Evolutionary conservation across 2,888 invertebrate genomes (phyloP).

Genomic region (Stomorhina lunata): DNA sequence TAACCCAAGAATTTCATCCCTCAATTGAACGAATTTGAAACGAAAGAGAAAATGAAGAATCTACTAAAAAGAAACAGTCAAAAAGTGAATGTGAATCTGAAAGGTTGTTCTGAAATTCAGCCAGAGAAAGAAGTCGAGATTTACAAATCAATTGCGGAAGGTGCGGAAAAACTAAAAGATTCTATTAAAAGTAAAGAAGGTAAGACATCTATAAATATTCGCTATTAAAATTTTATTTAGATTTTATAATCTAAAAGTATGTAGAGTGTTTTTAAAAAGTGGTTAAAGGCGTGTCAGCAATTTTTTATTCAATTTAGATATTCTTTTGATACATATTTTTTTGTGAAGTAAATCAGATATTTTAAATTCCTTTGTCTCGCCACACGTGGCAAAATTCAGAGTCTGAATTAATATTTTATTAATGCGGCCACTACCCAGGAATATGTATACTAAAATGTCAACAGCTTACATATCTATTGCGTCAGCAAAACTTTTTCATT

Average conservation of each 20-base stretch:
- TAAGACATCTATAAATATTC: neutral
- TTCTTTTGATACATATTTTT: neutral
- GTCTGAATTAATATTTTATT: too few species aligned
- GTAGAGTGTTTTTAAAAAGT: neutral
- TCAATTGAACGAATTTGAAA: conserved; percentile 17
- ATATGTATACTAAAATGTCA: conserved; percentile 16
- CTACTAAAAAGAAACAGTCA: conserved; percentile 59
- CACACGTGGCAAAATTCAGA: conserved; percentile 4
- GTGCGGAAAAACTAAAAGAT: conserved; percentile 59
- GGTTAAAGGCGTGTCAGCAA: neutral
- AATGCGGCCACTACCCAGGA: neutral
- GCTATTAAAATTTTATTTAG: neutral
- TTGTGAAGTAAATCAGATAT: neutral
- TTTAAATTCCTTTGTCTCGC: neutral
- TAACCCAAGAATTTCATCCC: conserved; percentile 35
- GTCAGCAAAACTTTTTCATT: conserved; percentile 36
- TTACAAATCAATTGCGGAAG: conserved; percentile 73
- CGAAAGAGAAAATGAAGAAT: conserved; percentile 46
- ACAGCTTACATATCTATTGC: conserved; percentile 34
- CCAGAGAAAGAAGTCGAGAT: conserved; percentile 67
- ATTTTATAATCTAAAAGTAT: neutral
- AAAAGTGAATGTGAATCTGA: conserved; percentile 66
- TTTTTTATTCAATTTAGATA: neutral
- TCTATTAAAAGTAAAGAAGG: conserved; percentile 27
- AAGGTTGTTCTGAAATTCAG: conserved; percentile 17